Evolutionary conservation across 2,888 invertebrate species (phyloP).

Genomic region (Pardosa pseudoannulata): DNA sequence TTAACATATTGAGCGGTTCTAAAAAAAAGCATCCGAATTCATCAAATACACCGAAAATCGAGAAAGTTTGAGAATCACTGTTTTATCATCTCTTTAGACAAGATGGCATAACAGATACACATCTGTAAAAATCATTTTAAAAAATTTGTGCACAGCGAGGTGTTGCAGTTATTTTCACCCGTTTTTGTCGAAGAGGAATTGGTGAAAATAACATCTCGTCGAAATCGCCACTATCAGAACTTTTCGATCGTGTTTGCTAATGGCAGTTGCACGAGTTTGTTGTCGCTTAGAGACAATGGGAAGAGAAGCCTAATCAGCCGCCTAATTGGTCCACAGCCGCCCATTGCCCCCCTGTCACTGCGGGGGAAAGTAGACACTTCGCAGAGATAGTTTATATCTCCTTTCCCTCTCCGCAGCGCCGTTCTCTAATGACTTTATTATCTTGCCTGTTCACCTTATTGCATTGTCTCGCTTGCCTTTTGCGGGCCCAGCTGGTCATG

Average conservation of each 20-base stretch:
- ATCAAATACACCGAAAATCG: too few species aligned
- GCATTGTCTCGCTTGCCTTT: conserved; percentile 20
- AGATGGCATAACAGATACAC: too few species aligned
- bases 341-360: conserved; percentile 35
- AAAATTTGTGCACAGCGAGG: too few species aligned
- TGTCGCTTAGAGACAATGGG: conserved; percentile 67
- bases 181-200: too few species aligned
- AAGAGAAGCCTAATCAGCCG: conserved; percentile 54
- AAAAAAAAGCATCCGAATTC: too few species aligned
- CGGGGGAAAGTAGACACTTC: conserved; percentile 19
- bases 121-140: too few species aligned
- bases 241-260: conserved; percentile 50
- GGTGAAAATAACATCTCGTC: too few species aligned
- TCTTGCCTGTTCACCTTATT: conserved; percentile 22
- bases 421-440: conserved; percentile 61
- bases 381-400: not conserved
- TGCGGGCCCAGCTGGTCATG: not conserved
- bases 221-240: not conserved
- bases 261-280: conserved; percentile 62
- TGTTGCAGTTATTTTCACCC: too few species aligned
- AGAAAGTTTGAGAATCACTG: too few species aligned
- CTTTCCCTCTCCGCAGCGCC: conserved; percentile 20
- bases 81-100: too few species aligned
- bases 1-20: too few species aligned
- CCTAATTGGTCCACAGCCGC: conserved; percentile 61